Evolutionary conservation across 2,797 vertebrate genomes (phyloP).

Genomic region (Micropoecilia bifurca): DNA sequence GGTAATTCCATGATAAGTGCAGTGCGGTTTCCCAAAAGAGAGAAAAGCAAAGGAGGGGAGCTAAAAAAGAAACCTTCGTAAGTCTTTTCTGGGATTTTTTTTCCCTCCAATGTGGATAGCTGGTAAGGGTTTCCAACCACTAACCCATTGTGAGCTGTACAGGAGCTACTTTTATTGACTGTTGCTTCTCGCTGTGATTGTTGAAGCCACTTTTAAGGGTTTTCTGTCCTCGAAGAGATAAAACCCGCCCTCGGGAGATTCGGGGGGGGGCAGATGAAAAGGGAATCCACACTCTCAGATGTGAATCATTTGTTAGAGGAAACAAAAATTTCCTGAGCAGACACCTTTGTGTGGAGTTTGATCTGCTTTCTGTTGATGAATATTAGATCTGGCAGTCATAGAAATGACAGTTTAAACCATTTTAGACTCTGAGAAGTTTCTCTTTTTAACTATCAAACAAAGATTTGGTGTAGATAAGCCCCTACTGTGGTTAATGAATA

Average conservation of each 20-base stretch:
- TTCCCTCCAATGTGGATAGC: background rate
- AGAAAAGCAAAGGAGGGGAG: background rate
- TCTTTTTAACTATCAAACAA: background rate
- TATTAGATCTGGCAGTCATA: background rate
- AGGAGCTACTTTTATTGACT: slow-evolving; percentile 3
- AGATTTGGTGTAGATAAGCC: background rate
- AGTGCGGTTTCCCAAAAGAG: slow-evolving; percentile 6
- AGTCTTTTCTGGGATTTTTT: slow-evolving; percentile 1
- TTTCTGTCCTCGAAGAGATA: slow-evolving; percentile 1
- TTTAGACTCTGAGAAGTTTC: background rate
- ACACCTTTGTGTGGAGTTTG: slow-evolving; percentile 17
- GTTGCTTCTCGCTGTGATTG: slow-evolving; percentile 15
- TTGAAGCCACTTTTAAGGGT: background rate
- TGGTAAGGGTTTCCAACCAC: background rate
- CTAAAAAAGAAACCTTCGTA: background rate
- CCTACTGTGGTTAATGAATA: background rate
- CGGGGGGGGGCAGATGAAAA: slow-evolving; percentile 34
- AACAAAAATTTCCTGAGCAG: slow-evolving; percentile 27
- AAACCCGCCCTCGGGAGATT: slow-evolving; percentile 29
- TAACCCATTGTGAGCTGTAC: background rate
- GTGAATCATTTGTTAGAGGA: slow-evolving; percentile 42
- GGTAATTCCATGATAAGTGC: slow-evolving; percentile 18
- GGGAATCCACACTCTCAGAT: slow-evolving; percentile 27
- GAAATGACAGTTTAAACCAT: background rate
- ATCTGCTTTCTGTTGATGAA: background rate